Evolutionary conservation across 2,797 vertebrate species (phyloP), one percentile per base, ranked within the genome.

Genomic region (Gymnocypris eckloni): DNA sequence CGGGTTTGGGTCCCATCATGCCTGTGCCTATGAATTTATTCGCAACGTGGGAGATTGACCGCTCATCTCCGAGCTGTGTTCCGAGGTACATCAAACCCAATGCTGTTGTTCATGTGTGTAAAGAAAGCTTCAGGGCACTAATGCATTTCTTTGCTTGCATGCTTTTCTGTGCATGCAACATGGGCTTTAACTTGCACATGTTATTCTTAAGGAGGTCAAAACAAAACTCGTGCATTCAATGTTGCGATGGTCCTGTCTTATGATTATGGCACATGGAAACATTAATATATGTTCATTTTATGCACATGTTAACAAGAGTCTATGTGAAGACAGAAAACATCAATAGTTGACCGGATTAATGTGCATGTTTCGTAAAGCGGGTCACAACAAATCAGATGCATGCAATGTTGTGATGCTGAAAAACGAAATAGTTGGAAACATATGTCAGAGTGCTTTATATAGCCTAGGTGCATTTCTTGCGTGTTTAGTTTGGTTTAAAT

Each of bases 21-120:
- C 90, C 92, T 45, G 93, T 94, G 13, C 94, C 94, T 39, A 95
- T 94, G 94, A 95, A 94, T 90, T 90, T 95, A 52, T 95, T 94
- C n/a, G 93, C 92, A 2, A 94, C 93, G 88, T 95, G 94, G 93
- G 94, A 95, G 64, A 92, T 94, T 20, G 94, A 95, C 86, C 93
- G 93, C 56, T 94, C 91, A 7, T 94, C 93, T 20, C 93, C 94
- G 48, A 93, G 93, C 93, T 95, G 93, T 83, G 93, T 95, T 5
- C 94, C 94, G 77, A 92, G 92, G 92, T 93, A 91, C 64, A 56
- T 52, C 77, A 45, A 71, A 54, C 59, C 70, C 15, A 33, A 25
- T 76, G 67, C 43, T 76, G 18, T 80, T 87, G 79, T 81, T 72
- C 25, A 25, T 56, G 64, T 41, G 56, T 72, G 69, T 76, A 71